Conservation (phyloP, 2,888 invertebrate genomes). For the Tridacna crocea region DNA sequence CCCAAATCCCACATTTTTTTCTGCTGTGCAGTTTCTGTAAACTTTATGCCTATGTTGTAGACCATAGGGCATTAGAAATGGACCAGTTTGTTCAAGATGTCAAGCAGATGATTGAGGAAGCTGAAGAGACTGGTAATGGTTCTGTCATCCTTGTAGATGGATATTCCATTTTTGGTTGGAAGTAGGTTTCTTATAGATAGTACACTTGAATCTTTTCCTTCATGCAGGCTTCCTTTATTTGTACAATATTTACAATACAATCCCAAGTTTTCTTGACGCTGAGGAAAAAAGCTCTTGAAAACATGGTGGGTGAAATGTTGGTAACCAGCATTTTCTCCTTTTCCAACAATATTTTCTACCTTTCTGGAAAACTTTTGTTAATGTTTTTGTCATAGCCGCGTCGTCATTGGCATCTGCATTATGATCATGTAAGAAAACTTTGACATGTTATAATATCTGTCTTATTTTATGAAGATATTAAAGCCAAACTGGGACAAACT, state of each 20-base stretch:
- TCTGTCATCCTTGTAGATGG: conserved; percentile 73
- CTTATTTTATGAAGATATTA: too few species aligned
- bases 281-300: too few species aligned
- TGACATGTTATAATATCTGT: too few species aligned
- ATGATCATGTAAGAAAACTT: too few species aligned
- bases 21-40: too few species aligned
- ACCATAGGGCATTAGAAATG: conserved; percentile 72
- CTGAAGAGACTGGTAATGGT: conserved; percentile 14
- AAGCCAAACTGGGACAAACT: too few species aligned
- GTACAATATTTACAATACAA: too few species aligned
- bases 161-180: conserved; percentile 74
- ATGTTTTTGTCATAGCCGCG: too few species aligned
- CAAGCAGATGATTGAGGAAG: conserved; percentile 45
- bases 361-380: too few species aligned
- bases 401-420: too few species aligned
- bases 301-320: not conserved
- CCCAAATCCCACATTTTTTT: too few species aligned
- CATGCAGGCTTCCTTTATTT: not conserved
- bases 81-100: conserved; percentile 72
- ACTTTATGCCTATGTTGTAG: conserved; percentile 45
- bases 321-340: not conserved
- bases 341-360: not conserved
- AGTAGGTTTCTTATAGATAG: conserved; percentile 49
- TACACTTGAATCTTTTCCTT: not conserved
- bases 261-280: too few species aligned